Percentiles rank a stretch among this genome's conserved stretches.
phyloP scores from a whole-genome alignment of 2,888 invertebrate species.

The Orchesella flavescens region DNA sequence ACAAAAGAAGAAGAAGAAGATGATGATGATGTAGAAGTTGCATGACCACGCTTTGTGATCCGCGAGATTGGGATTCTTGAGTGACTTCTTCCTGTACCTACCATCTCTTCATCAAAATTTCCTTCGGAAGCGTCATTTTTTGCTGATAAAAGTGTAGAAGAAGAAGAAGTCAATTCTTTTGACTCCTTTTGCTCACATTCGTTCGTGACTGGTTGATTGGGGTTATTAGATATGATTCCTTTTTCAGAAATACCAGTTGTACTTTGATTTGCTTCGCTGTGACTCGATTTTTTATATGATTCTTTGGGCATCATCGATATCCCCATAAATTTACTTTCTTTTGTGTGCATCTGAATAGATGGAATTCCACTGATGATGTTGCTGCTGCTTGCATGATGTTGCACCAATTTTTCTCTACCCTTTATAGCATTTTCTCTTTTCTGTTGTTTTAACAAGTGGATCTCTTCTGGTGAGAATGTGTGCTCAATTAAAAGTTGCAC shows the following conservation, averaged over 20 bases:
- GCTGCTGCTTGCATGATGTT: not conserved
- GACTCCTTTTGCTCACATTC: conserved; percentile 30
- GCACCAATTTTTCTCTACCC: conserved; percentile 4
- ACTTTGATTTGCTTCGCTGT: not conserved
- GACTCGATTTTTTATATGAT: conserved; percentile 13
- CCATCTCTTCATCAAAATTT: conserved; percentile 27
- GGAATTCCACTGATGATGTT: conserved; percentile 50
- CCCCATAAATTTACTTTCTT: conserved; percentile 33
- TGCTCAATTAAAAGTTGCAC: conserved; percentile 84
- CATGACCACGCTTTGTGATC: conserved; percentile 37
- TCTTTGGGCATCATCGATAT: not conserved
- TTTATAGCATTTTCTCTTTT: conserved; percentile 41
- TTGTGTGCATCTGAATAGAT: conserved; percentile 29
- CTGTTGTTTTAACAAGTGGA: conserved; percentile 1
- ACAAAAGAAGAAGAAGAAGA: not conserved
- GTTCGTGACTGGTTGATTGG: conserved; percentile 60
- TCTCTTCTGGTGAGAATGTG: conserved; percentile 54
- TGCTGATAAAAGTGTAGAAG: conserved; percentile 20
- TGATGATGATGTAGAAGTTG: conserved; percentile 31
- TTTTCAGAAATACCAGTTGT: conserved; percentile 50
- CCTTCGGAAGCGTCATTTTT: conserved; percentile 49
- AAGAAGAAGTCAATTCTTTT: not conserved
- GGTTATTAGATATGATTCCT: conserved; percentile 52
- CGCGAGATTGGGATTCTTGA: conserved; percentile 53
- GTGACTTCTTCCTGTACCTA: conserved; percentile 47